A percentile compares a stretch with the other conserved stretches of the same genome.
Conservation (phyloP, 2,888 invertebrate genomes). For the Uropetala carovei region DNA sequence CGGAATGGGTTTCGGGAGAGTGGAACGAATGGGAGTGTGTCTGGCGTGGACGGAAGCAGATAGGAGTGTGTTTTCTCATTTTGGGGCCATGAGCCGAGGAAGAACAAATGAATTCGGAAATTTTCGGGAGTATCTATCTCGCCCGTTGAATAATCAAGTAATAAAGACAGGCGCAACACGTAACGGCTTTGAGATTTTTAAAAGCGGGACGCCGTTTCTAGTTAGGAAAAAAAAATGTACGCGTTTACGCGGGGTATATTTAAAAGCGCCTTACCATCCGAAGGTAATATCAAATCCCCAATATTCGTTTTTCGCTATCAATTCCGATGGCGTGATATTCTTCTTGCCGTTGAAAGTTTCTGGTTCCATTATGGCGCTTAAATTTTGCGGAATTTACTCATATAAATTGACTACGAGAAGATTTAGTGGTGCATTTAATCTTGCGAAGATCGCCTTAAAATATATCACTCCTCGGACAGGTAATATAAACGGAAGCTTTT, state of each 20-base stretch:
- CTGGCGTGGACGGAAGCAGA: constrained; percentile 15
- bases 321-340: neutral
- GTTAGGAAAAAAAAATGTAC: too few species aligned
- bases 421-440: neutral
- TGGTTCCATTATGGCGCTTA: neutral
- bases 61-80: neutral
- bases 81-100: neutral
- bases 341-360: neutral
- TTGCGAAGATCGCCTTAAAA: neutral
- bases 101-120: neutral
- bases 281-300: too few species aligned
- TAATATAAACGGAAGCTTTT: neutral
- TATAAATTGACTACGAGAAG: neutral
- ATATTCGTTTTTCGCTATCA: too few species aligned
- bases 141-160: constrained; percentile 9
- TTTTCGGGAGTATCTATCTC: neutral
- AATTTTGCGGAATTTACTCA: neutral
- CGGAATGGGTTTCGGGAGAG: neutral
- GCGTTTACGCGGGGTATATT: too few species aligned
- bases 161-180: neutral
- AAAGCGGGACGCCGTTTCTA: neutral
- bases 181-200: neutral
- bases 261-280: too few species aligned
- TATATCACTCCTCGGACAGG: neutral
- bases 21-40: neutral